Conservation (phyloP, 2,888 invertebrate genomes). For the Onchidella celtica region DNA sequence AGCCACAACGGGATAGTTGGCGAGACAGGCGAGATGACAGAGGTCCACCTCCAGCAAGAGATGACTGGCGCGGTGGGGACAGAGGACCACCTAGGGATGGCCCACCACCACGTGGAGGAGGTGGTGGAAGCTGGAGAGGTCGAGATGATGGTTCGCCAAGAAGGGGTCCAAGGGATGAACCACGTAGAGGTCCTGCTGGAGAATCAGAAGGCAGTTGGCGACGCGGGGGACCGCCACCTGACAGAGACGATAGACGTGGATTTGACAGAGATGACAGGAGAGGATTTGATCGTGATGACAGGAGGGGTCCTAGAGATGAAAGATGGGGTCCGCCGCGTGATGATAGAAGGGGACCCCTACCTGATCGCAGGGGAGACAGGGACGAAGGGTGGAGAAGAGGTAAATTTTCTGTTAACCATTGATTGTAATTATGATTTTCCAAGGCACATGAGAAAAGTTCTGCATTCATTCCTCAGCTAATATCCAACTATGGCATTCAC, state of each 20-base stretch:
- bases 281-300: constrained; percentile 50
- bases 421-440: not conserved
- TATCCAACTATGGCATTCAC: too few species aligned
- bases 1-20: constrained; percentile 52
- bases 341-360: constrained; percentile 46
- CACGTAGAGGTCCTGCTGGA: constrained; percentile 20
- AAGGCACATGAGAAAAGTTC: not conserved
- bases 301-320: constrained; percentile 46
- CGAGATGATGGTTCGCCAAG: constrained; percentile 48
- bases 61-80: constrained; percentile 47
- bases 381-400: constrained; percentile 49
- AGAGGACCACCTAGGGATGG: constrained; percentile 28
- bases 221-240: constrained; percentile 29
- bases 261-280: constrained; percentile 38
- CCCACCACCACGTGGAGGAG: constrained; percentile 13
- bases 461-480: too few species aligned
- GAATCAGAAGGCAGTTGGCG: constrained; percentile 38
- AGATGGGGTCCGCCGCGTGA: constrained; percentile 38
- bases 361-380: constrained; percentile 49
- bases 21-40: constrained; percentile 55
- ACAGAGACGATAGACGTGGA: constrained; percentile 39
- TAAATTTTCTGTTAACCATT: not conserved
- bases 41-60: constrained; percentile 40
- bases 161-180: constrained; percentile 45
- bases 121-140: constrained; percentile 44